Percentiles rank a stretch among this genome's conserved stretches.
Evolutionary conservation across 2,888 invertebrate genomes (phyloP).

Genomic region (Noctua janthina): DNA sequence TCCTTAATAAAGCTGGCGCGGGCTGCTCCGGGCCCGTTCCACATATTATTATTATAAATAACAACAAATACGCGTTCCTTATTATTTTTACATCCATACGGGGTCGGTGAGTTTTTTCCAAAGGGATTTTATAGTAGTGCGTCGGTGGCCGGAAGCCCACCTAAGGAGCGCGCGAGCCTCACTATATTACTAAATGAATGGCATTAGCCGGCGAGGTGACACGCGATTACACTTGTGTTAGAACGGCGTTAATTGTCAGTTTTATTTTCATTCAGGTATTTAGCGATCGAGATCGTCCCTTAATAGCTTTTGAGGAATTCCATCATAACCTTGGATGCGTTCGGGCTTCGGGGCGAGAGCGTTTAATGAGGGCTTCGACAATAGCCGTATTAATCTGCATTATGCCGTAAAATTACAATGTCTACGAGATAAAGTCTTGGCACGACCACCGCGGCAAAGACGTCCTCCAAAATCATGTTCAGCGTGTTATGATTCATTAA

Average conservation of each 20-base stretch:
- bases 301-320: conserved; percentile 78
- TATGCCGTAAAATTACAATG: conserved; percentile 81
- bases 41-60: conserved; percentile 86
- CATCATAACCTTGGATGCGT: conserved; percentile 75
- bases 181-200: conserved; percentile 74
- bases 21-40: conserved; percentile 78
- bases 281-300: conserved; percentile 73
- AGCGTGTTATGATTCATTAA: conserved; percentile 54
- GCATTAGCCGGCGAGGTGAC: conserved; percentile 75
- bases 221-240: conserved; percentile 76
- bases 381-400: conserved; percentile 74
- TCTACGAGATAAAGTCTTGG: conserved; percentile 73
- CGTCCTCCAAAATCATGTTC: conserved; percentile 63
- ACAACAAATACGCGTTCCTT: conserved; percentile 83
- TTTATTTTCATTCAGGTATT: conserved; percentile 75
- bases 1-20: conserved; percentile 88
- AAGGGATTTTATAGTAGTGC: conserved; percentile 69
- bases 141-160: conserved; percentile 80
- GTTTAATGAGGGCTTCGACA: conserved; percentile 69
- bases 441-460: conserved; percentile 67
- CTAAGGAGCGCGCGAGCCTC: conserved; percentile 76
- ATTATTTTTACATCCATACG: conserved; percentile 79
- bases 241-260: conserved; percentile 76
- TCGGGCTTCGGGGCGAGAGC: conserved; percentile 60
- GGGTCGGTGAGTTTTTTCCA: conserved; percentile 72